A percentile compares a stretch with the other conserved stretches of the same genome.
Conservation (phyloP, 2,113 vertebrate species). For the Nansenia antarctica region DNA sequence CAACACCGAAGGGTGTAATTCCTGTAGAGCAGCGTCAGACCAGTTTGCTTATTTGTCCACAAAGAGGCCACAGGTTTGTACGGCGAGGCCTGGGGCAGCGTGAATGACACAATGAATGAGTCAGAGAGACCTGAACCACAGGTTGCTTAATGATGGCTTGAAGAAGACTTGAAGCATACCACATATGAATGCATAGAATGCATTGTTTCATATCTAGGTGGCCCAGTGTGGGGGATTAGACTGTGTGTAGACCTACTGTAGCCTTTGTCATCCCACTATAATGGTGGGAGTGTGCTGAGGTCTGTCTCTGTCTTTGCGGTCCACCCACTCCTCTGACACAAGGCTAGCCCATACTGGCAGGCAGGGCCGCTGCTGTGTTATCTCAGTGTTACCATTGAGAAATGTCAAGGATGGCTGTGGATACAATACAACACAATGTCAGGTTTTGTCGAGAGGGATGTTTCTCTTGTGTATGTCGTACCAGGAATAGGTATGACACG, state of each 20-base stretch:
- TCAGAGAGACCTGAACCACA: constrained; percentile 42
- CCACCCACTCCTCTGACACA: background rate
- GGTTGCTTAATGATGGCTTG: no score
- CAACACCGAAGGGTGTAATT: constrained; percentile 46
- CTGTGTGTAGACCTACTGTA: constrained; percentile 37
- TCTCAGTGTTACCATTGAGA: background rate
- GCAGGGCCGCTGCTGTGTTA: background rate
- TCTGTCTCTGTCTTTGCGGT: constrained; percentile 26
- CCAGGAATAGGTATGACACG: background rate
- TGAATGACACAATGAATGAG: constrained; percentile 49
- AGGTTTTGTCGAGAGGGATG: background rate
- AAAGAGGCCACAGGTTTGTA: constrained; percentile 28
- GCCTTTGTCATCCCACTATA: constrained; percentile 34
- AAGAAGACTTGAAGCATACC: no score
- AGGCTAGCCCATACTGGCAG: background rate
- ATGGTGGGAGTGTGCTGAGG: constrained; percentile 19
- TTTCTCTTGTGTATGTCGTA: background rate
- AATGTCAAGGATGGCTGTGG: background rate
- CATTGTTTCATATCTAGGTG: no score
- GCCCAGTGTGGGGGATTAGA: no score
- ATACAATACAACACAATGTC: background rate
- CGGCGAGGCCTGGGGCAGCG: constrained; percentile 49
- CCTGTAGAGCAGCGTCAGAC: constrained; percentile 51
- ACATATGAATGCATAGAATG: no score
- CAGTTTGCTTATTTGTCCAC: constrained; percentile 39